Evolutionary conservation across 2,113 vertebrate genomes (phyloP), one percentile per base, ranked within the genome.

Genomic region (Castor canadensis): DNA sequence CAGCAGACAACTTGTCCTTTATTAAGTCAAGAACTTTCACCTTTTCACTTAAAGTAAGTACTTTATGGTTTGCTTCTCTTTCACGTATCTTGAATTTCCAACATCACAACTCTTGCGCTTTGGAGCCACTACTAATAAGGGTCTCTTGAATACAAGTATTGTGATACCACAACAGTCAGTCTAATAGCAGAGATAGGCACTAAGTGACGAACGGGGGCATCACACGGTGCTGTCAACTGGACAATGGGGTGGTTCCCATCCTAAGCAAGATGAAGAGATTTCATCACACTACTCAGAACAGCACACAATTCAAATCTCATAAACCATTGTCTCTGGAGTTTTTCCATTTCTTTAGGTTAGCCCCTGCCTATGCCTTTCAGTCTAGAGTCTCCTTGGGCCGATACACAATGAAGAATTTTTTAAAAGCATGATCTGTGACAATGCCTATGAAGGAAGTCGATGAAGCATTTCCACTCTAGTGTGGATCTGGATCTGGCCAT

Each of bases 361-460:
- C 24, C 35, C 45, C 32, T 13, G 0, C 11, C n/a, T n/a, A n/a
- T n/a, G n/a, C n/a, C n/a, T n/a, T 32, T 26, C 56, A 67, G 4
- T 38, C 58, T 9, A 13, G 40, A 56, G 47, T 40, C 28, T 60
- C 35, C 40, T 52, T 11, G 4, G 20, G 69, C 76, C 60, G 43
- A 62, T 12, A 52, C 6, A 54, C 19, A 40, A 6, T 58, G 10
- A 26, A 81, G n/a, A n/a, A n/a, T n/a, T n/a, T 24, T 43, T 54
- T 43, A 60, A 28, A 60, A 75, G 24, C 15, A 56, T 40, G 45
- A 40, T 6, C 45, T 69, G 22, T 7, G 69, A n/a, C n/a, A 9
- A 15, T 9, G n/a, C 9, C 0, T 35, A 10, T 52, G 40, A 54
- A 71, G 17, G 24, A 72, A 85, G 2, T 8, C 9, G 17, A 15